Percentiles rank a stretch among this genome's conserved stretches.
phyloP scores from a whole-genome alignment of 2,797 vertebrate genomes.

The Eptatretus atami region DNA sequence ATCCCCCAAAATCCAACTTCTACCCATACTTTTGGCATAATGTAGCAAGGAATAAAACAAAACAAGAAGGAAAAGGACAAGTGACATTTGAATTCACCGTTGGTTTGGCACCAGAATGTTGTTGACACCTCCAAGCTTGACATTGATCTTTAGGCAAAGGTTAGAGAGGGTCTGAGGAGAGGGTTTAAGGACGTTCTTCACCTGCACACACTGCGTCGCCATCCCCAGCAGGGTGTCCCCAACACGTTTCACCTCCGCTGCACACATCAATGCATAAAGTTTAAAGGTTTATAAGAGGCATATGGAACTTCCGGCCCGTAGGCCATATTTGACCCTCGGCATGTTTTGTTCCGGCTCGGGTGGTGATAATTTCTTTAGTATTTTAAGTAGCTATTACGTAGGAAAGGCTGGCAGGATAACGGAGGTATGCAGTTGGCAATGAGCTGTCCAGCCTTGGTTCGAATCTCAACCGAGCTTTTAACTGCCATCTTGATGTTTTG shows the following conservation, averaged over 20 bases:
- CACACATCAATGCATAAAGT: not conserved
- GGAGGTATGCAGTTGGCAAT: too few relatives aligned
- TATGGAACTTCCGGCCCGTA: too few relatives aligned
- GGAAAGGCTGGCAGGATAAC: too few relatives aligned
- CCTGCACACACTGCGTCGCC: slow-evolving; percentile 36
- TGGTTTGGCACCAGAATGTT: slow-evolving; percentile 42
- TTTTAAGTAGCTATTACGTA: too few relatives aligned
- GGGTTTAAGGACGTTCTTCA: slow-evolving; percentile 39
- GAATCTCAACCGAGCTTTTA: too few relatives aligned
- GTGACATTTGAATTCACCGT: slow-evolving; percentile 16
- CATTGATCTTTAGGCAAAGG: slow-evolving; percentile 40
- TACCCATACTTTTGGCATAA: not conserved
- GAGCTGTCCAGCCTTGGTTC: too few relatives aligned
- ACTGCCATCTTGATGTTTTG: too few relatives aligned
- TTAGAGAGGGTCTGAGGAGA: slow-evolving; percentile 39
- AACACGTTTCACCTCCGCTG: slow-evolving; percentile 34
- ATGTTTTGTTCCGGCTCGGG: too few relatives aligned
- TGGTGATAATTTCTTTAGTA: too few relatives aligned
- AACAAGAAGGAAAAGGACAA: not conserved
- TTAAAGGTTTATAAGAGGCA: too few relatives aligned
- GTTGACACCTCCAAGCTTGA: slow-evolving; percentile 37
- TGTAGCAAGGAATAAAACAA: not conserved
- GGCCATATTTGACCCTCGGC: too few relatives aligned
- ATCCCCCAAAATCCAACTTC: too few relatives aligned
- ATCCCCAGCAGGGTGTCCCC: slow-evolving; percentile 31